Evolutionary conservation across 2,113 vertebrate species (phyloP).

Genomic region (Marmota flaviventris): DNA sequence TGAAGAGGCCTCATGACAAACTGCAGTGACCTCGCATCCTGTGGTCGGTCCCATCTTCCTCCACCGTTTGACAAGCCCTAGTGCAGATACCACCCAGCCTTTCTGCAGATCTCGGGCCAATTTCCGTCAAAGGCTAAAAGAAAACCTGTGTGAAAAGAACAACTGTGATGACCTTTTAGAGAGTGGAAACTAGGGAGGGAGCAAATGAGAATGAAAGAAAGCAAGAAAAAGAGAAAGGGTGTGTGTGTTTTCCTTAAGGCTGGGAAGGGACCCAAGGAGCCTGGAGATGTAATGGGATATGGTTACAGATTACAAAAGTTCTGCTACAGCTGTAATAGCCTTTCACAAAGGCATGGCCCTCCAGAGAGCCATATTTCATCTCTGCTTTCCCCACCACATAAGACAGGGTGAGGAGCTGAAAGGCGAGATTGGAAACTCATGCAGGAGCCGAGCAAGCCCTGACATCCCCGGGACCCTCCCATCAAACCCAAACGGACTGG

Average conservation of each 20-base stretch:
- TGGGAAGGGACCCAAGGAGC: constrained; percentile 83
- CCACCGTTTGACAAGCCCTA: neutral
- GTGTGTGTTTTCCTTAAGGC: constrained; percentile 78
- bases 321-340: constrained; percentile 87
- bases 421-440: constrained; percentile 82
- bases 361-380: constrained; percentile 88
- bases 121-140: constrained; percentile 38
- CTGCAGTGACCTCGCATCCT: neutral
- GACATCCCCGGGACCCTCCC: constrained; percentile 80
- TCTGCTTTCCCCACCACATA: constrained; percentile 86
- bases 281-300: constrained; percentile 83
- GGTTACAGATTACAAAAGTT: constrained; percentile 86
- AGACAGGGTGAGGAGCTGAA: constrained; percentile 86
- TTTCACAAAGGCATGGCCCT: constrained; percentile 85
- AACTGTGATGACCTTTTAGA: constrained; percentile 58
- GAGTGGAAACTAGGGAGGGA: constrained; percentile 44
- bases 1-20: neutral
- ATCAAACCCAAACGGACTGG: constrained; percentile 81
- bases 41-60: neutral
- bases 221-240: constrained; percentile 31
- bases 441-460: constrained; percentile 81
- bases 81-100: constrained; percentile 3
- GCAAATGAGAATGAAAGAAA: neutral
- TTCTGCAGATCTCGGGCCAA: neutral
- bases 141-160: constrained; percentile 64